phyloP scores from a whole-genome alignment of 2,797 vertebrate species.

The Pseudopleuronectes americanus region DNA sequence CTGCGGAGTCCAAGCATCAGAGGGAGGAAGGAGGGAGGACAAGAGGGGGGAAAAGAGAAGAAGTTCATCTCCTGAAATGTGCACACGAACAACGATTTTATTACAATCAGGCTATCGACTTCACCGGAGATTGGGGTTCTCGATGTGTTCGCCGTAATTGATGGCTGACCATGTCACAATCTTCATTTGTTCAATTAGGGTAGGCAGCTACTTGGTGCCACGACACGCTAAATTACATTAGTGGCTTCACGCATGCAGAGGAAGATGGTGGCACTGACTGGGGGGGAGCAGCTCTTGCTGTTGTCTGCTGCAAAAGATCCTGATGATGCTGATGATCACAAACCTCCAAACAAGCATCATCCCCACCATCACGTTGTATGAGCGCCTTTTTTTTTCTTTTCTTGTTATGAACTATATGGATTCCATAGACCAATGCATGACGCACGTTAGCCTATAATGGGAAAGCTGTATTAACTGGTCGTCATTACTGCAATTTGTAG shows the following conservation, averaged over 20 bases:
- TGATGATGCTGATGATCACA: not conserved
- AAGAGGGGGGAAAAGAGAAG: not conserved
- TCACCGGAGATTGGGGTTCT: slow-evolving; percentile 68
- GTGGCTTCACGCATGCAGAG: slow-evolving; percentile 59
- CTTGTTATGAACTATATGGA: not conserved
- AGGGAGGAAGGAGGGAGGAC: slow-evolving; percentile 2
- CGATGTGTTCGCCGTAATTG: slow-evolving; percentile 72
- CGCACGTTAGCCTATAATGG: slow-evolving; percentile 10
- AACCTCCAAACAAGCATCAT: not conserved
- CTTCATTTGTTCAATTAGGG: slow-evolving; percentile 80
- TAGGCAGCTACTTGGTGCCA: slow-evolving; percentile 68
- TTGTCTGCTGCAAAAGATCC: slow-evolving; percentile 1
- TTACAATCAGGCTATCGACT: slow-evolving; percentile 58
- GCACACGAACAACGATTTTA: slow-evolving; percentile 63
- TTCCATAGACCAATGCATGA: slow-evolving; percentile 21
- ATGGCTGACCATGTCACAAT: slow-evolving; percentile 82
- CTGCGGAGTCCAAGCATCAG: slow-evolving; percentile 31
- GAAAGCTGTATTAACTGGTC: slow-evolving; percentile 31
- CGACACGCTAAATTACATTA: slow-evolving; percentile 77
- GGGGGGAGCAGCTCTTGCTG: slow-evolving; percentile 45
- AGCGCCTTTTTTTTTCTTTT: not conserved
- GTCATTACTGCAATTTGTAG: slow-evolving; percentile 52
- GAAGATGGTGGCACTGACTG: slow-evolving; percentile 34
- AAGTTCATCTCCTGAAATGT: slow-evolving; percentile 53
- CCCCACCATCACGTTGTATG: not conserved